Conservation (phyloP, 2,888 invertebrate genomes). For the Leucoptera coffeella region DNA sequence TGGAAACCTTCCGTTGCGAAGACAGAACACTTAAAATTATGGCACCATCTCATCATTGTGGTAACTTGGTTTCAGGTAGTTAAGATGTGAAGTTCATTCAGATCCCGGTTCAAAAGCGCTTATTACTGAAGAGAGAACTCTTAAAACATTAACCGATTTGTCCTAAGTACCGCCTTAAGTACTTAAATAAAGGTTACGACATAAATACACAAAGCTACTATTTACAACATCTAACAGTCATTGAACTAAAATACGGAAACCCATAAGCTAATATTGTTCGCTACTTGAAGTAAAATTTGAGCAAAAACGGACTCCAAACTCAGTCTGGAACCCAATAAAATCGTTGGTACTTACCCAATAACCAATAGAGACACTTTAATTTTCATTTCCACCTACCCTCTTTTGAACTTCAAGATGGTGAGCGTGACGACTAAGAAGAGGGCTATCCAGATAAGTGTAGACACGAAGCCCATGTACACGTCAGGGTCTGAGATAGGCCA, state of each 20-base stretch:
- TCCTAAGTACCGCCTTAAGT: conserved; percentile 14
- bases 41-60: conserved; percentile 42
- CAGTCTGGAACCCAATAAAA: not conserved
- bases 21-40: too few relatives aligned
- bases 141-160: too few relatives aligned
- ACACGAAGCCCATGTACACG: conserved; percentile 83
- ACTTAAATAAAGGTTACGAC: conserved; percentile 14
- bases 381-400: conserved; percentile 65
- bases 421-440: conserved; percentile 75
- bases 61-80: conserved; percentile 40
- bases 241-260: conserved; percentile 28
- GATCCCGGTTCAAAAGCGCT: too few relatives aligned
- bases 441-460: conserved; percentile 80
- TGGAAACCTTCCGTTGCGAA: too few relatives aligned
- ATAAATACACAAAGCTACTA: conserved; percentile 43
- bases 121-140: too few relatives aligned
- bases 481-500: conserved; percentile 76
- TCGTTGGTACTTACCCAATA: too few relatives aligned
- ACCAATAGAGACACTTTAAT: conserved; percentile 1
- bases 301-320: conserved; percentile 2
- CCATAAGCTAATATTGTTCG: too few relatives aligned
- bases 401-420: conserved; percentile 73
- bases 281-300: conserved; percentile 3
- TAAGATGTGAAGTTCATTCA: conserved; percentile 1
- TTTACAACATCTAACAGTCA: conserved; percentile 43